A percentile compares a stretch with the other conserved stretches of the same genome.
Conservation (phyloP, 2,113 vertebrate species). For the Danionella cerebrum region DNA sequence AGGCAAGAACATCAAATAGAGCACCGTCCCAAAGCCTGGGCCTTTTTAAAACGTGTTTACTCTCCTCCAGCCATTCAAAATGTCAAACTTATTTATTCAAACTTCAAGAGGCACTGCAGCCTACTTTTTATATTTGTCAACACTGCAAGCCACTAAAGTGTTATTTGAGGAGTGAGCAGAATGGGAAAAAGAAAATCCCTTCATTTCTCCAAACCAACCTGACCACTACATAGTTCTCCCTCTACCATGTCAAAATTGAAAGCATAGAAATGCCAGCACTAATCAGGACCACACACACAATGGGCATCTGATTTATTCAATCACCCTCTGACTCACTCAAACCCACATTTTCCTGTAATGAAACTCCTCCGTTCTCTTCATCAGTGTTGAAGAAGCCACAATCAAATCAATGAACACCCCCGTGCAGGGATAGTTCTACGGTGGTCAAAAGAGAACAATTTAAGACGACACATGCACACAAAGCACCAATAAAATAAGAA, state of each 20-base stretch:
- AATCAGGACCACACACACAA: conserved; percentile 29
- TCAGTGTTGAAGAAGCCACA: not conserved
- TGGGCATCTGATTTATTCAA: conserved; percentile 16
- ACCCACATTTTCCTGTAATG: not conserved
- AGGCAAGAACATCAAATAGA: conserved; percentile 31
- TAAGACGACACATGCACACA: too few species aligned
- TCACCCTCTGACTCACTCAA: conserved; percentile 7
- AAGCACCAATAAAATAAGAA: too few species aligned
- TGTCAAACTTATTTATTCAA: conserved; percentile 46
- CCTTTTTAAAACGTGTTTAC: conserved; percentile 40
- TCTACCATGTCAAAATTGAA: conserved; percentile 16
- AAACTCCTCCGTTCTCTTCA: conserved; percentile 22
- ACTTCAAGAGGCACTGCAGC: conserved; percentile 31
- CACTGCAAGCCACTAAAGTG: conserved; percentile 32
- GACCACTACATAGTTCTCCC: conserved; percentile 37
- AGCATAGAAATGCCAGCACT: conserved; percentile 23
- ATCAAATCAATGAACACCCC: not conserved
- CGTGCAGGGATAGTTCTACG: too few species aligned
- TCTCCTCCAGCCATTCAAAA: conserved; percentile 38
- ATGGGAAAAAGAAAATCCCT: conserved; percentile 21
- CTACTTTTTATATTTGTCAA: conserved; percentile 36
- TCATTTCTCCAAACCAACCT: conserved; percentile 33
- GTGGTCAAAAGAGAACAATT: too few species aligned
- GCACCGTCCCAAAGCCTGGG: conserved; percentile 10
- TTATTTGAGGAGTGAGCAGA: conserved; percentile 21